Evolutionary conservation across 2,113 vertebrate species (phyloP).

Genomic region (Etheostoma spectabile): DNA sequence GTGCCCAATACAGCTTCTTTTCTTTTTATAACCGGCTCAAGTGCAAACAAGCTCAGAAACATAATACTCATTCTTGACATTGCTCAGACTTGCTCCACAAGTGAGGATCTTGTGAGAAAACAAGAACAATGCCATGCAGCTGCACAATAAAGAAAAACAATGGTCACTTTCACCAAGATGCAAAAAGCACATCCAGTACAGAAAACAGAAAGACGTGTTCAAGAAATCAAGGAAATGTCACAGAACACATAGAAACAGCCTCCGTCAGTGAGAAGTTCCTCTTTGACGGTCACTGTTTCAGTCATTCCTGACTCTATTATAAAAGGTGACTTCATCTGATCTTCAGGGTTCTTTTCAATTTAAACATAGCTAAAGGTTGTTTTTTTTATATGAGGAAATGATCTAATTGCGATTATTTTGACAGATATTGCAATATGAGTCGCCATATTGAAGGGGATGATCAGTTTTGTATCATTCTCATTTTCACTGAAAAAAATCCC

Average conservation of each 20-base stretch:
- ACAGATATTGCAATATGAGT: too few species aligned
- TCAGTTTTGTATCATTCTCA: too few species aligned
- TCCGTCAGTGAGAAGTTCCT: neutral
- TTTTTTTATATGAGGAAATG: too few species aligned
- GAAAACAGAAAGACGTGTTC: neutral
- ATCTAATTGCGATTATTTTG: too few species aligned
- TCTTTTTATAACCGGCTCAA: neutral
- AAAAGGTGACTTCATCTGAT: neutral
- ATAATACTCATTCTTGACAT: neutral
- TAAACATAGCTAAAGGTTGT: neutral
- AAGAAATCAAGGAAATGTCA: constrained; percentile 11
- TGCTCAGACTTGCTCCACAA: neutral
- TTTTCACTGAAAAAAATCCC: too few species aligned
- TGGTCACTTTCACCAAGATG: constrained; percentile 38
- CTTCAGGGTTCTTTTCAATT: neutral
- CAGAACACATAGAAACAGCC: constrained; percentile 8
- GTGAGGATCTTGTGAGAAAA: neutral
- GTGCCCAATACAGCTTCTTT: neutral
- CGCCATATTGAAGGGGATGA: too few species aligned
- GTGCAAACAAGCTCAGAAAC: neutral
- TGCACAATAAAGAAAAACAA: constrained; percentile 42
- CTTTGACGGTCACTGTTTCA: neutral
- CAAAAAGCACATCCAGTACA: constrained; percentile 23
- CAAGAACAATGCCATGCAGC: constrained; percentile 23
- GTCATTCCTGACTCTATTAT: neutral